phyloP scores from a whole-genome alignment of 2,797 vertebrate genomes.

The Acanthornis magna region DNA sequence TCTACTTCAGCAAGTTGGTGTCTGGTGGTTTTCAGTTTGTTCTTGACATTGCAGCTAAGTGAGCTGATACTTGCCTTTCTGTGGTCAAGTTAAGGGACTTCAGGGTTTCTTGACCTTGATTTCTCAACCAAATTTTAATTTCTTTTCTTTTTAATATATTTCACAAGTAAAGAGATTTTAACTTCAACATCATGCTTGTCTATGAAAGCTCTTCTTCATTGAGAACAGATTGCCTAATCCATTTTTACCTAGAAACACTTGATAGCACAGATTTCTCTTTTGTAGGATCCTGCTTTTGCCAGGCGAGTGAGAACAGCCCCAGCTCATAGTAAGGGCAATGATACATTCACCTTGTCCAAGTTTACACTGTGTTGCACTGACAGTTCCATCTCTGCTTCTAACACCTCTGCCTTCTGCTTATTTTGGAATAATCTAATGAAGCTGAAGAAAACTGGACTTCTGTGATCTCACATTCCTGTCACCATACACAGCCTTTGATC shows the following conservation, averaged over 20 bases:
- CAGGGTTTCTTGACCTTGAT: neutral
- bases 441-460: neutral
- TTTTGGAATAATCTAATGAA: conserved; percentile 13
- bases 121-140: neutral
- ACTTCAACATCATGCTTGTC: neutral
- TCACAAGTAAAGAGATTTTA: neutral
- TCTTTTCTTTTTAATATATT: neutral
- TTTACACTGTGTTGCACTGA: neutral
- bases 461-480: conserved; percentile 32
- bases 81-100: neutral
- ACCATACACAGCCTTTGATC: conserved; percentile 31
- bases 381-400: neutral
- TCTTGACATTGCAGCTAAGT: neutral
- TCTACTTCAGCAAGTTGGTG: neutral
- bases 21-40: neutral
- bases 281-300: neutral
- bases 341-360: neutral
- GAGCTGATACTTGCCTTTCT: neutral
- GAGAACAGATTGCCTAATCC: neutral
- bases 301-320: neutral
- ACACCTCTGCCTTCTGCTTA: neutral
- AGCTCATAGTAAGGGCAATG: neutral
- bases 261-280: neutral
- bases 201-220: neutral
- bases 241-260: neutral